phyloP scores from a whole-genome alignment of 2,888 invertebrate genomes.

The Pilophorus perplexus region DNA sequence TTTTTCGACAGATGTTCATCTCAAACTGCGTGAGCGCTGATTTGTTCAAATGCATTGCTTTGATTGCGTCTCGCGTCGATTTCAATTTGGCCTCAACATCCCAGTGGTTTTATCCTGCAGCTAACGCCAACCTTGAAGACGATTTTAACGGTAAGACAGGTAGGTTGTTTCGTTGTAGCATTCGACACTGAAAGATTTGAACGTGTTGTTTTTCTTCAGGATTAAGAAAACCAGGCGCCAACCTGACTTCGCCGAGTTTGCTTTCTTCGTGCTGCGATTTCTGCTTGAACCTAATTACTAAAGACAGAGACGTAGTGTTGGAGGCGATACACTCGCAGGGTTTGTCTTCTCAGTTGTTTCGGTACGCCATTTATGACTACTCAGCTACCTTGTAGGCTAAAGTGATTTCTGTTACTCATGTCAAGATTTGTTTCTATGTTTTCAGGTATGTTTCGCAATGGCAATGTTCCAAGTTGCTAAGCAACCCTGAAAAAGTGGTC shows the following conservation, averaged over 20 bases:
- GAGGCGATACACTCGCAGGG: slow-evolving; percentile 19
- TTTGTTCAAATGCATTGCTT: slow-evolving; percentile 21
- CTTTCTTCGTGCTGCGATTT: slow-evolving; percentile 26
- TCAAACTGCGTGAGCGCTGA: slow-evolving; percentile 2
- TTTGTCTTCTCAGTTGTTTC: slow-evolving; percentile 25
- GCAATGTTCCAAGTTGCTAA: slow-evolving; percentile 31
- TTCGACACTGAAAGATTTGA: not conserved
- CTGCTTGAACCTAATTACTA: slow-evolving; percentile 21
- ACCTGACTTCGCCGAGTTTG: slow-evolving; percentile 3
- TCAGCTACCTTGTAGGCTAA: not conserved
- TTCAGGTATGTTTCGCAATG: slow-evolving; percentile 37
- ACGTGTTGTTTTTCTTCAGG: not conserved
- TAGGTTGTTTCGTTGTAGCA: too few relatives aligned
- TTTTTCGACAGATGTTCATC: not conserved
- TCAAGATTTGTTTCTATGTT: too few relatives aligned
- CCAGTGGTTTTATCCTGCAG: slow-evolving; percentile 6
- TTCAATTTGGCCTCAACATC: slow-evolving; percentile 6
- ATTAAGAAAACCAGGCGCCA: not conserved
- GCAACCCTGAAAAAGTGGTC: slow-evolving; percentile 24
- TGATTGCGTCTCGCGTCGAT: slow-evolving; percentile 11
- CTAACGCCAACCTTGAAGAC: not conserved
- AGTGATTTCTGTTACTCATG: too few relatives aligned
- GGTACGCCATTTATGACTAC: not conserved
- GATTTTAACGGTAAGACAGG: not conserved
- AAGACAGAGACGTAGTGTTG: slow-evolving; percentile 14